A percentile compares a stretch with the other conserved stretches of the same genome.
Conservation (phyloP, 2,797 vertebrate genomes). For the Cryptoprocta ferox region DNA sequence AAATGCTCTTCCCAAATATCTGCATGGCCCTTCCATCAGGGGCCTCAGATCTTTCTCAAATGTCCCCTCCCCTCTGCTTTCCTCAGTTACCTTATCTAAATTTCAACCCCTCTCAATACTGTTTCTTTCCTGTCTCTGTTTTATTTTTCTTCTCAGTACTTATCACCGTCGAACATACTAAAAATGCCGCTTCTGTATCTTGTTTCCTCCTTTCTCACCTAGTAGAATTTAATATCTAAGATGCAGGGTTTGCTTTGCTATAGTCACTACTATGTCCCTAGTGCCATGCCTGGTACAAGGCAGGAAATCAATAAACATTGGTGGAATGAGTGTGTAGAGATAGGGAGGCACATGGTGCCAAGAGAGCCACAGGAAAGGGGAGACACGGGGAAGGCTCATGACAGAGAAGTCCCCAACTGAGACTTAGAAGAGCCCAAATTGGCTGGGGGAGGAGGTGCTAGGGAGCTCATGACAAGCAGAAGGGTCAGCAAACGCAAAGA, state of each 20-base stretch:
- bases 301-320: not conserved
- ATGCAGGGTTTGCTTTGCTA: not conserved
- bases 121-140: not conserved
- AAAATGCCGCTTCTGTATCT: not conserved
- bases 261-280: not conserved
- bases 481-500: not conserved
- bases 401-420: not conserved
- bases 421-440: not conserved
- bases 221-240: not conserved
- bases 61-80: not conserved
- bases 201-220: not conserved
- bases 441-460: not conserved
- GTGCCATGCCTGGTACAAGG: not conserved
- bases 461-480: not conserved
- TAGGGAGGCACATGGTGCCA: not conserved
- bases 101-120: not conserved
- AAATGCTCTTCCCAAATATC: not conserved
- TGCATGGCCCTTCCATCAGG: rapidly evolving
- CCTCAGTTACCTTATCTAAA: not conserved
- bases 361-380: not conserved
- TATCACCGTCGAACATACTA: not conserved
- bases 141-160: not conserved
- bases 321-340: not conserved
- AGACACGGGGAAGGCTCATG: not conserved
- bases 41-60: not conserved